Evolutionary conservation across 2,888 invertebrate species (phyloP).

Genomic region (Thymelicus lineola): DNA sequence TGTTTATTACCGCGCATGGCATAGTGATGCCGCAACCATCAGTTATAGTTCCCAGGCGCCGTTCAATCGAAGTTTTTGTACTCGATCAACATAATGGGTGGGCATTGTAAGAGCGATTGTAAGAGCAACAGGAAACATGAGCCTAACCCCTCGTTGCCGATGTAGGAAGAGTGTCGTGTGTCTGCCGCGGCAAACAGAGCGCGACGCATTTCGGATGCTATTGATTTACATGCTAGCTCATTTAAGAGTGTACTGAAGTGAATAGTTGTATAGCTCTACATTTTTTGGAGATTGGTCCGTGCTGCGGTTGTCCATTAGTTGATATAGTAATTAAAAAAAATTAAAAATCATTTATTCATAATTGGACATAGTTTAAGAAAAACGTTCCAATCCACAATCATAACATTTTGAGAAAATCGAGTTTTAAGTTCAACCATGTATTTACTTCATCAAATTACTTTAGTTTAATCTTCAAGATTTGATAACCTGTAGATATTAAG

Average conservation of each 20-base stretch:
- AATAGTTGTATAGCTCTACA: neutral
- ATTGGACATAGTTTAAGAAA: too few relatives aligned
- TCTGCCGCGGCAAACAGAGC: slow-evolving; percentile 85
- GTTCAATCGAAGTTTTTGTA: slow-evolving; percentile 72
- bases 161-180: slow-evolving; percentile 89
- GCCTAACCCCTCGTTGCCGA: slow-evolving; percentile 89
- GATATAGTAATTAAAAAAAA: too few relatives aligned
- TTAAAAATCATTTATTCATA: too few relatives aligned
- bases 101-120: slow-evolving; percentile 85
- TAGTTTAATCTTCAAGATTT: too few relatives aligned
- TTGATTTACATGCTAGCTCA: slow-evolving; percentile 46
- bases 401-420: too few relatives aligned
- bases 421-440: too few relatives aligned
- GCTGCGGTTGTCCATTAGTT: too few relatives aligned
- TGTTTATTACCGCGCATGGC: slow-evolving; percentile 27
- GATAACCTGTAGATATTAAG: too few relatives aligned
- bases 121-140: slow-evolving; percentile 88
- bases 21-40: slow-evolving; percentile 52
- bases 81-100: slow-evolving; percentile 65
- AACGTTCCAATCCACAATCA: too few relatives aligned
- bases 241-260: slow-evolving; percentile 18
- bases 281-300: too few relatives aligned
- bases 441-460: too few relatives aligned
- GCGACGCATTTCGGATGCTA: slow-evolving; percentile 68
- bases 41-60: slow-evolving; percentile 64